Base-by-base conservation (phyloP, 2,888 invertebrate species). In the Epsilonema sp. region DNA sequence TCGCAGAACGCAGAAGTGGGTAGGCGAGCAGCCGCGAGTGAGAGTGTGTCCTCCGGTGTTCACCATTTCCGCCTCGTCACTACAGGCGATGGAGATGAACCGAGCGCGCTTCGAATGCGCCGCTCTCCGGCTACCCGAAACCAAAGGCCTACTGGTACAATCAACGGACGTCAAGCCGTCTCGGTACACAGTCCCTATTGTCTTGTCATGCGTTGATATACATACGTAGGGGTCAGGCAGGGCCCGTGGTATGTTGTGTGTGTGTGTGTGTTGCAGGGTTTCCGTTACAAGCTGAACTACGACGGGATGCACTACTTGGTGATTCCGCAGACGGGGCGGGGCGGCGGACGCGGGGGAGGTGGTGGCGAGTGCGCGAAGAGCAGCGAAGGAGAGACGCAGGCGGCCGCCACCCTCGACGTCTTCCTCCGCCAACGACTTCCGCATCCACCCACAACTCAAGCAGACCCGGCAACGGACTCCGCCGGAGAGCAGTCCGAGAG, bases 271-370 rank as follows among this genome's bases (percentile, higher is more conserved):
- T 46, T 52, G 5, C 55, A 84, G 79, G 90, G 90, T 46, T 57
- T 87, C 24, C 79, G 94, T 53, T 92, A 90, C 70, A 89, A 86
- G 67, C 73, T 97, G 46, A 87, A 80, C 20, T 94, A 90, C 67
- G 97, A 99, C 66, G 97, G 97, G 58, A 89, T 99, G 84, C 90
- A 94, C 68, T 67, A 69, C 52, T 73, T 99, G 71, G 94, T 94
- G 70, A 84, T 99, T 59, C 89, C 90, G 42, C 87, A 90, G 68
- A 84, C 85, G 16, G n/a, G n/a, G n/a, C n/a, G n/a, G n/a, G n/a
- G n/a, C n/a, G n/a, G n/a, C n/a, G n/a, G n/a, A n/a, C 78, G 90
- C 53, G 92, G 92, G 67, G 92, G 92, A 63, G 97, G 97, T 65
- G 82, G 85, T 51, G 97, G 97, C 52, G 87, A 60, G 45, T 52